Evolutionary conservation across 1,140 invertebrate genomes (phyloP), one percentile per base, ranked within the genome.

Genomic region (Penaeus indicus): DNA sequence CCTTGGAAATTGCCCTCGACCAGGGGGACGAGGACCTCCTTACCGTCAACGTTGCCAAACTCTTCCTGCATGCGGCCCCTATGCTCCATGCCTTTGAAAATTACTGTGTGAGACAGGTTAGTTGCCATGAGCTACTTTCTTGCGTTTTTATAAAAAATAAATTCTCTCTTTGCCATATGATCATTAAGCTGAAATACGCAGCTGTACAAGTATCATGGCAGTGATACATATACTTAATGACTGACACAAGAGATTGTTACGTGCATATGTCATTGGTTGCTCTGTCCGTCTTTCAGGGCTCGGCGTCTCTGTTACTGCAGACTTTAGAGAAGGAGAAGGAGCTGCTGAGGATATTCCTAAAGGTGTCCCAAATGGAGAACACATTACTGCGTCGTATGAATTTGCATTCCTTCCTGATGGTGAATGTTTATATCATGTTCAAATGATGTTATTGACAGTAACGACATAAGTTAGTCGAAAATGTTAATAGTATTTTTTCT

Each of bases 351-450:
- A 98, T 99, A 93, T 99, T 99, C 92, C 94, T 99, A 18, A 95
- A 97, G 92, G 98, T 98, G 25, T 98, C 97, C 1, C 98, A 99
- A 93, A 98, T 98, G 96, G 98, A 99, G 92, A 99, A 99, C 92
- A 95, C 96, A 0, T 96, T 98, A 62, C 93, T 99, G 87, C 94
- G 98, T 90, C 94, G 97, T 91, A 98, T 99, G 97, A 98, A 98
- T 93, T 94, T 99, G 25, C 98, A 98, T 93, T 98, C 98, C 13
- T 99, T 99, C 93, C 94, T 99, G 38, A 99, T 99, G 97, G 97
- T 98, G 94, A 94, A 93, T 92, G 42, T 22, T 72, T 10, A 60
- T 67, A 27, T 79, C 90, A 25, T n/a, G 25, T 21, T 22, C 22
- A 81, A 42, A 13, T 0, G 32, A 32, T 22, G 62, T 19, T 11